phyloP scores from a whole-genome alignment of 1,140 invertebrate species.

The Paracyclopina nana region DNA sequence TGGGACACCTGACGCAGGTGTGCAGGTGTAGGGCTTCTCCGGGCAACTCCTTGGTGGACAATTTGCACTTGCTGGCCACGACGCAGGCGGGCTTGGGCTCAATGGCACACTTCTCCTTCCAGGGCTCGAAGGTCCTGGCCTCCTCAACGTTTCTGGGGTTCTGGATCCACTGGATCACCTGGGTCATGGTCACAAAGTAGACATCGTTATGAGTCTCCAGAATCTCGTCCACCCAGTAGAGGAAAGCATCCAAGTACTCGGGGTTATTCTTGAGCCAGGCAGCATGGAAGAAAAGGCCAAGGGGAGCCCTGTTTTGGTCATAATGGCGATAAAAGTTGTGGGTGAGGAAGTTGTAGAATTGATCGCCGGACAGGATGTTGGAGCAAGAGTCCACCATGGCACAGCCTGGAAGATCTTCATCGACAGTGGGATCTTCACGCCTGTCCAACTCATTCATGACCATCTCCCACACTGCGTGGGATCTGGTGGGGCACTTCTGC shows the following conservation, averaged over 20 bases:
- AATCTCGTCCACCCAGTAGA: slow-evolving; percentile 85
- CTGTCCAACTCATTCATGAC: slow-evolving; percentile 90
- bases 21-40: slow-evolving; percentile 79
- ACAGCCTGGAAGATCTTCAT: slow-evolving; percentile 77
- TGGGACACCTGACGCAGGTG: slow-evolving; percentile 71
- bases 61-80: slow-evolving; percentile 50
- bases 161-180: slow-evolving; percentile 91
- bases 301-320: slow-evolving; percentile 71
- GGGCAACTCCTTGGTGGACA: slow-evolving; percentile 74
- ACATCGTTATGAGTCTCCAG: slow-evolving; percentile 69
- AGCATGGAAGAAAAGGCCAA: slow-evolving; percentile 86
- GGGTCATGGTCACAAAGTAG: slow-evolving; percentile 92
- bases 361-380: slow-evolving; percentile 74
- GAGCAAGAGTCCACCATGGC: slow-evolving; percentile 92
- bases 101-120: slow-evolving; percentile 74
- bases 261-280: slow-evolving; percentile 88
- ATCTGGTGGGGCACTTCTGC: slow-evolving; percentile 70
- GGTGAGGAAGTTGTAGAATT: slow-evolving; percentile 86
- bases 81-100: slow-evolving; percentile 56
- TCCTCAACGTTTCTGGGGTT: slow-evolving; percentile 63
- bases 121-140: slow-evolving; percentile 74
- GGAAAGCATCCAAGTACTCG: slow-evolving; percentile 74
- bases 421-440: slow-evolving; percentile 69
- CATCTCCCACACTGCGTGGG: slow-evolving; percentile 88
- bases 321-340: slow-evolving; percentile 92